Percentiles rank a stretch among this genome's conserved stretches.
These are phyloP conservation scores for Galeruca laticollis DNA, from an alignment of 2,888 invertebrate genomes.

Conservation along the genomic window DNA sequence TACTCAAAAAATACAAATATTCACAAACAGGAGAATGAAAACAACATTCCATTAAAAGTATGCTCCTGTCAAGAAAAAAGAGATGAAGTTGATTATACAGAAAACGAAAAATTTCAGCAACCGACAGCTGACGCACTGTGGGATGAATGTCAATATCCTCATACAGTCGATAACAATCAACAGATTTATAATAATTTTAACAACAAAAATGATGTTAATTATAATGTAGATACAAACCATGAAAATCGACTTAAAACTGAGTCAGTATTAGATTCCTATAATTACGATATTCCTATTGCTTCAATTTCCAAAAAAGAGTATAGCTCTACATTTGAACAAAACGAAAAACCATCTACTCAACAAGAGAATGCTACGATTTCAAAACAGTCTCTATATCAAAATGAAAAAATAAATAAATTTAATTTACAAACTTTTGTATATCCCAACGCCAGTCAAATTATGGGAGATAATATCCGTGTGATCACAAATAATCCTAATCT, in stretches of 20 bases:
- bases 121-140: no score
- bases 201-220: not conserved
- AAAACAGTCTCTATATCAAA: no score
- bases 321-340: not conserved
- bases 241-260: not conserved
- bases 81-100: not conserved
- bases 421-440: no score
- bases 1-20: no score
- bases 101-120: not conserved
- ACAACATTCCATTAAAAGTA: not conserved
- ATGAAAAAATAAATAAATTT: no score
- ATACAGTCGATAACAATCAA: not conserved
- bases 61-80: not conserved
- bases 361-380: not conserved
- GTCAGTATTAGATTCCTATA: not conserved
- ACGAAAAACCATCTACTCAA: not conserved
- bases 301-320: not conserved
- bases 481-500: no score
- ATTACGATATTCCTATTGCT: not conserved
- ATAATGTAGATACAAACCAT: not conserved
- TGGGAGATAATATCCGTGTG: no score
- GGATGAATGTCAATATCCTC: no score
- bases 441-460: no score
- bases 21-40: no score
- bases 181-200: not conserved